Evolutionary conservation across 1,140 invertebrate species (phyloP), one percentile per base, ranked within the genome.

Genomic region (Papilio machaon): DNA sequence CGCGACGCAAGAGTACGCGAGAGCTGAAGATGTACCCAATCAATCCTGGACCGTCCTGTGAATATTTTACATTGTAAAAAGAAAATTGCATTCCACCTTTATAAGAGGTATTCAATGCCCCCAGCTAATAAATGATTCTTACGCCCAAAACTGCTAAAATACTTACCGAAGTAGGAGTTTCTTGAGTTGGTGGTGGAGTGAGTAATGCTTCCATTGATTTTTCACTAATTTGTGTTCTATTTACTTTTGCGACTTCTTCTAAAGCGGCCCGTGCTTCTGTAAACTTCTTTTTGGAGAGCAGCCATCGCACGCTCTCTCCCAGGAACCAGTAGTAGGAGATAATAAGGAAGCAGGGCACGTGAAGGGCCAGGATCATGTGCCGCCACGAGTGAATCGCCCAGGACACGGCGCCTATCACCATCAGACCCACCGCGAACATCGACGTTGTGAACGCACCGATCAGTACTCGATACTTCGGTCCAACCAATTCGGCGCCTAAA

Each of bases 401-500:
- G 3, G 97, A 97, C 7, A 96, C 92, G 19, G 96, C 85, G 47
- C 97, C 97, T 73, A 97, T 91, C 35, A 96, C 85, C 67, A 96
- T 96, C 85, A 97, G 96, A 1, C 97, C 98, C 1, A 97, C 84
- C 0, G 97, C 96, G 87, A 97, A 98, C 89, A 96, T 96, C 23
- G 96, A 95, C 8, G 96, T 96, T 5, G 97, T 95, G 0, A 97
- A 91, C 0, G 97, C 96, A 67, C 97, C 97, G 64, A 96, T 96
- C 8, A 97, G 87, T 0, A 97, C 97, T 77, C 98, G 95, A 80
- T 96, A 96, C 78, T 96, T 95, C 7, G 97, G 96, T 3, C 97
- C 97, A 0, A 97, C 96, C 82, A 97, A 95, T 90, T 98, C 98
- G 83, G 98, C 95, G 70, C 96, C 97, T 97, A 11, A 79, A 38